Conservation (phyloP, 2,797 vertebrate genomes). For the Orientallactaga sibirica region DNA sequence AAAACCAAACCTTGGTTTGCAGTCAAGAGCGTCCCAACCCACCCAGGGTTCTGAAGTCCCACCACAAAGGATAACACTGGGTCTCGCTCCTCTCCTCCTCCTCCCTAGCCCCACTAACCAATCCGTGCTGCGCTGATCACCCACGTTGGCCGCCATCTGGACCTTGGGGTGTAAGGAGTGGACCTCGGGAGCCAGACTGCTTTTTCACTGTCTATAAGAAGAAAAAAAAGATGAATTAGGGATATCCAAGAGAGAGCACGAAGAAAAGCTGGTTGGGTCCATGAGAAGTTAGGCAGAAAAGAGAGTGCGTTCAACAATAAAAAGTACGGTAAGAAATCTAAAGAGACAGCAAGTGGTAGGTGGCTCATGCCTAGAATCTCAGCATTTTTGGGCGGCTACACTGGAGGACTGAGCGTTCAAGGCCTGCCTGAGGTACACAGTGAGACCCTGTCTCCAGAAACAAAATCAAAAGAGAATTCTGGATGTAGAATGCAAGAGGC, state of each 20-base stretch:
- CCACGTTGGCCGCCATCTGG: constrained; percentile 86
- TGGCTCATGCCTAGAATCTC: not conserved
- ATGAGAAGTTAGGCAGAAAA: not conserved
- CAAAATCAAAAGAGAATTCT: not conserved
- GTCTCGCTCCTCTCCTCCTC: not conserved
- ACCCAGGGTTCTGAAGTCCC: not conserved
- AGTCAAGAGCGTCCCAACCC: too few relatives aligned
- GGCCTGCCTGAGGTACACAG: too few relatives aligned
- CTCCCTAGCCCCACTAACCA: constrained; percentile 78
- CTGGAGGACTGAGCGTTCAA: not conserved
- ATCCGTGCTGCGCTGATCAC: constrained; percentile 83
- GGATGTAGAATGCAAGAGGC: not conserved
- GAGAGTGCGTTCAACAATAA: not conserved
- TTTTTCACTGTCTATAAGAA: constrained; percentile 55
- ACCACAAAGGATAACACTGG: not conserved
- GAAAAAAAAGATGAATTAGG: constrained; percentile 16
- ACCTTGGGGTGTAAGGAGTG: constrained; percentile 65
- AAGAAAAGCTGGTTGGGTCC: not conserved
- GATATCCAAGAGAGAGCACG: not conserved
- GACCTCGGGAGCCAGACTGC: constrained; percentile 71
- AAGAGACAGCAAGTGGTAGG: not conserved
- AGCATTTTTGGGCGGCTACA: not conserved
- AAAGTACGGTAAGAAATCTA: not conserved
- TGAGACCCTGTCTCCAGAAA: not conserved
- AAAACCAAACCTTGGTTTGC: not conserved